Percentiles rank a stretch among this genome's conserved stretches.
These are phyloP conservation scores for Hypothenemus hampei DNA, from an alignment of 1,140 invertebrate genomes.

Conservation along the genomic window DNA sequence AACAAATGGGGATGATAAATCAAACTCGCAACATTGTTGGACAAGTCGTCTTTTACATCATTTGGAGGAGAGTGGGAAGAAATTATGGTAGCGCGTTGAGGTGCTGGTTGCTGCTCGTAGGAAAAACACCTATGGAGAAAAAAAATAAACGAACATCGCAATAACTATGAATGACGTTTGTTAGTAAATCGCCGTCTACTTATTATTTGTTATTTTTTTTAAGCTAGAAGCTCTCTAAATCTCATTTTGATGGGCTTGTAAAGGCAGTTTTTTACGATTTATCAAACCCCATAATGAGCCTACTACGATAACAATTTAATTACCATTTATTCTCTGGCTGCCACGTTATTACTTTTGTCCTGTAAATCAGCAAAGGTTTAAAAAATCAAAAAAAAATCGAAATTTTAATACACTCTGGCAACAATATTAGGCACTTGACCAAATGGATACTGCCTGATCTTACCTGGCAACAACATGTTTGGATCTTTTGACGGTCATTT, in stretches of 20 bases:
- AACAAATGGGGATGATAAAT: slow-evolving; percentile 82
- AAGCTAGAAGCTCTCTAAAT: too few species aligned
- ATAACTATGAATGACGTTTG: too few species aligned
- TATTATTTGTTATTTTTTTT: too few species aligned
- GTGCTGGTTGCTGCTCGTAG: slow-evolving; percentile 63
- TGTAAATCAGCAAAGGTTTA: slow-evolving; percentile 51
- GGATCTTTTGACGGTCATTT: slow-evolving; percentile 37
- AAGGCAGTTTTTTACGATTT: too few species aligned
- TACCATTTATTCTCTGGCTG: slow-evolving; percentile 78
- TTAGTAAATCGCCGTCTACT: too few species aligned
- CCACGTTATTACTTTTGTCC: slow-evolving; percentile 79
- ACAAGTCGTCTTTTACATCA: slow-evolving; percentile 43
- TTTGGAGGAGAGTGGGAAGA: slow-evolving; percentile 57
- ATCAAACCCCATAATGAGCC: too few species aligned
- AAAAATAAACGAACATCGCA: too few species aligned
- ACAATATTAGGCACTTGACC: too few species aligned
- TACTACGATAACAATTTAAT: slow-evolving; percentile 41
- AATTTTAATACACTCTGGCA: too few species aligned
- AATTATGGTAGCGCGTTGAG: slow-evolving; percentile 52
- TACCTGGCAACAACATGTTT: slow-evolving; percentile 66
- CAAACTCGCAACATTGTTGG: slow-evolving; percentile 32
- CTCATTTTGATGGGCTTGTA: too few species aligned
- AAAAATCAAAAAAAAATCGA: background rate
- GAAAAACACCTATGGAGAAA: slow-evolving; percentile 79
- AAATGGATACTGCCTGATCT: background rate